Conservation (phyloP, 2,888 invertebrate genomes). For the Eledone cirrhosa region DNA sequence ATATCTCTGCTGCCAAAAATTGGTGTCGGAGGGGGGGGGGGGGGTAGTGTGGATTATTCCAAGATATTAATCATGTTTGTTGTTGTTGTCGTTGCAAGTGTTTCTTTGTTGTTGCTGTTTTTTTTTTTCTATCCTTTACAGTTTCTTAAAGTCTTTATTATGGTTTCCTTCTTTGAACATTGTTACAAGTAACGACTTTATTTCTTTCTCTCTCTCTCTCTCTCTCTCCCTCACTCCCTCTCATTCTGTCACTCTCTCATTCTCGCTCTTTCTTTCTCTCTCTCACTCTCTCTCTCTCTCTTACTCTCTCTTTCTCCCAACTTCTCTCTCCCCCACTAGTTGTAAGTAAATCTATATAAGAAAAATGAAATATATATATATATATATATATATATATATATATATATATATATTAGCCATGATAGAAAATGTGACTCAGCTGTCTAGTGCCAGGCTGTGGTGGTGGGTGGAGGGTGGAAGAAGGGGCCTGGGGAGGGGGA, state of each 20-base stretch:
- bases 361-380: neutral
- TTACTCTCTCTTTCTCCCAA: neutral
- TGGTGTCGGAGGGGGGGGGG: too few relatives aligned
- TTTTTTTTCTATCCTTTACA: too few relatives aligned
- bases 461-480: neutral
- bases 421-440: neutral
- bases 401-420: neutral
- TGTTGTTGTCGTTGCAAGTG: too few relatives aligned
- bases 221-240: neutral
- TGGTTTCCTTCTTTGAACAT: too few relatives aligned
- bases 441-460: neutral
- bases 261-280: too few relatives aligned
- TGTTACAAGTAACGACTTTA: too few relatives aligned
- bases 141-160: too few relatives aligned
- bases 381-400: conserved; percentile 6
- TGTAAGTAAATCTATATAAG: neutral
- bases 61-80: too few relatives aligned
- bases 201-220: neutral
- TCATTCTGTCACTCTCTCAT: neutral
- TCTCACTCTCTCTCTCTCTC: neutral
- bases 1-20: too few relatives aligned
- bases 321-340: neutral
- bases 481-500: too few relatives aligned
- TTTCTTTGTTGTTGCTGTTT: too few relatives aligned
- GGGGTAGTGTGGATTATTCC: too few relatives aligned